phyloP scores from a whole-genome alignment of 2,888 invertebrate species.

The Acrobasis consociella region DNA sequence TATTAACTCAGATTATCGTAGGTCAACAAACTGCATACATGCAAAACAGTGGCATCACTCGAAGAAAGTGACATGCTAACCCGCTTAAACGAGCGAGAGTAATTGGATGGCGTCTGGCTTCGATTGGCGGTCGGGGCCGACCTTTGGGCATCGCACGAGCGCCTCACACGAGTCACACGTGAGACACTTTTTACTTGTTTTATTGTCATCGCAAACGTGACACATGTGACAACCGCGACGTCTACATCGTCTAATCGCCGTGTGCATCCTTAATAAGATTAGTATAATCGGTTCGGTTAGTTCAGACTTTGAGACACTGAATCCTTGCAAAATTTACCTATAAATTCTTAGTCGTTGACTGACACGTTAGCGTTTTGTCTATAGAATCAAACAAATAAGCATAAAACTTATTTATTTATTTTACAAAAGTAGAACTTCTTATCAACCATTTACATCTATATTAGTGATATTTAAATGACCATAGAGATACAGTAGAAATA shows the following conservation, averaged over 20 bases:
- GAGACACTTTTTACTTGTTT: constrained; percentile 23
- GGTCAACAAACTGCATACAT: constrained; percentile 17
- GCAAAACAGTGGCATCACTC: constrained; percentile 44
- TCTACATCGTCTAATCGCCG: neutral
- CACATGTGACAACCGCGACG: neutral
- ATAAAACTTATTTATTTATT: too few relatives aligned
- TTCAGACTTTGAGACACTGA: neutral
- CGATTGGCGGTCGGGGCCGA: constrained; percentile 31
- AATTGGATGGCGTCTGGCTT: constrained; percentile 50
- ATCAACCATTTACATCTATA: too few relatives aligned
- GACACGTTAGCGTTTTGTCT: neutral
- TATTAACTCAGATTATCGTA: neutral
- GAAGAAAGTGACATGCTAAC: constrained; percentile 75
- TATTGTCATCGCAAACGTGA: constrained; percentile 13
- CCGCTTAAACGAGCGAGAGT: constrained; percentile 66
- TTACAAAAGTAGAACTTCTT: too few relatives aligned
- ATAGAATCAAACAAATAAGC: neutral
- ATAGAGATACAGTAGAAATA: too few relatives aligned
- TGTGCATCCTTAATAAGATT: neutral
- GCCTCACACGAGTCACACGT: constrained; percentile 14
- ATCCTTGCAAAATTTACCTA: neutral
- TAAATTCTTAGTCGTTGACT: neutral
- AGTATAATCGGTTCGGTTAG: neutral
- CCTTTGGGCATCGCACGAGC: constrained; percentile 23
- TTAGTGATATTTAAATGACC: too few relatives aligned